Conservation (phyloP, 2,113 vertebrate genomes). For the Phrynocephalus versicolor region DNA sequence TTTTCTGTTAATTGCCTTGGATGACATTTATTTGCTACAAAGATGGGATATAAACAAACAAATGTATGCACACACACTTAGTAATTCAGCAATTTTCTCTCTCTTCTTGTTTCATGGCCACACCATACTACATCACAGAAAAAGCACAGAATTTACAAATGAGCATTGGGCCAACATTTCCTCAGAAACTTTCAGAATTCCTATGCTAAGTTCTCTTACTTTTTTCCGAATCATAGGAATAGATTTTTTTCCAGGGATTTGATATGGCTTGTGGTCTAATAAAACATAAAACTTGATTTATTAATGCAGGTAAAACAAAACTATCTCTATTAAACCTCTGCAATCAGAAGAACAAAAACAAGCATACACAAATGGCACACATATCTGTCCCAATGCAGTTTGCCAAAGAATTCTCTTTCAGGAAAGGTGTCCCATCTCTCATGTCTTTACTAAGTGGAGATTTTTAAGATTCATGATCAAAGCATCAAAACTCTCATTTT, state of each 20-base stretch:
- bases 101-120: background rate
- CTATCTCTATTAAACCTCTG: background rate
- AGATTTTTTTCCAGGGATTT: background rate
- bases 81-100: background rate
- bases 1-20: no score
- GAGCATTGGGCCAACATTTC: background rate
- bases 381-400: background rate
- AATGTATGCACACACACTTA: background rate
- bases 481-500: background rate
- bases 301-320: background rate
- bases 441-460: background rate
- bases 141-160: background rate
- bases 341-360: background rate
- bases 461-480: background rate
- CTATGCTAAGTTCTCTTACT: background rate
- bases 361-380: background rate
- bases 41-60: no score
- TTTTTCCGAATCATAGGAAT: background rate
- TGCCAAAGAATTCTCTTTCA: background rate
- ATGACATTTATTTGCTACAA: no score
- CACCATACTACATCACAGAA: background rate
- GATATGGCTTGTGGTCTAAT: background rate
- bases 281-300: background rate
- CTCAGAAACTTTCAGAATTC: background rate
- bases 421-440: no score